Conservation (phyloP, 2,797 vertebrate genomes). For the Esox lucius region DNA sequence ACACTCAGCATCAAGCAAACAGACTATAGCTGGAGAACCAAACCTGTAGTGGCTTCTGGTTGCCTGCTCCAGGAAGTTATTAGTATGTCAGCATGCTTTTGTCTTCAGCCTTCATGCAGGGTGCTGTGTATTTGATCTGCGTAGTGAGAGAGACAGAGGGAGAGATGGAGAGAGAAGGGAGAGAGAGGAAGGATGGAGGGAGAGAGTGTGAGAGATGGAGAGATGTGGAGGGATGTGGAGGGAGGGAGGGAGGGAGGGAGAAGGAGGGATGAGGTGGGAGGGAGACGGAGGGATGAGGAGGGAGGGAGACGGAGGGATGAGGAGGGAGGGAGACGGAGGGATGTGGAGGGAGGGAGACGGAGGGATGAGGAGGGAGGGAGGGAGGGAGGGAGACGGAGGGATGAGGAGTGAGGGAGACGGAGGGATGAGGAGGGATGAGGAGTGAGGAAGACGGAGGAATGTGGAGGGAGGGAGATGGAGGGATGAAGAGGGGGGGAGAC, state of each 20-base stretch:
- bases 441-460: no score
- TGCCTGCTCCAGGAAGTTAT: not conserved
- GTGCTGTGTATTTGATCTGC: not conserved
- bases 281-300: not conserved
- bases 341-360: not conserved
- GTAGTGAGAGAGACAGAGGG: not conserved
- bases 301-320: not conserved
- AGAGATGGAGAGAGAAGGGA: no score
- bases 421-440: no score
- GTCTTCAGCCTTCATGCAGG: no score
- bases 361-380: no score
- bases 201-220: no score
- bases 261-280: not conserved
- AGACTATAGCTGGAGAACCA: no score
- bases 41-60: not conserved
- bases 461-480: no score
- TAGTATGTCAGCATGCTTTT: not conserved
- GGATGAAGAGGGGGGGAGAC: no score
- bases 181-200: no score
- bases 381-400: constrained; percentile 20
- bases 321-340: constrained; percentile 60
- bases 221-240: no score
- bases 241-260: constrained; percentile 22
- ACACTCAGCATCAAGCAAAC: no score
- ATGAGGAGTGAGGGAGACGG: not conserved